A percentile compares a stretch with the other conserved stretches of the same genome.
Conservation (phyloP, 2,888 invertebrate genomes). For the Drosophila siamana region DNA sequence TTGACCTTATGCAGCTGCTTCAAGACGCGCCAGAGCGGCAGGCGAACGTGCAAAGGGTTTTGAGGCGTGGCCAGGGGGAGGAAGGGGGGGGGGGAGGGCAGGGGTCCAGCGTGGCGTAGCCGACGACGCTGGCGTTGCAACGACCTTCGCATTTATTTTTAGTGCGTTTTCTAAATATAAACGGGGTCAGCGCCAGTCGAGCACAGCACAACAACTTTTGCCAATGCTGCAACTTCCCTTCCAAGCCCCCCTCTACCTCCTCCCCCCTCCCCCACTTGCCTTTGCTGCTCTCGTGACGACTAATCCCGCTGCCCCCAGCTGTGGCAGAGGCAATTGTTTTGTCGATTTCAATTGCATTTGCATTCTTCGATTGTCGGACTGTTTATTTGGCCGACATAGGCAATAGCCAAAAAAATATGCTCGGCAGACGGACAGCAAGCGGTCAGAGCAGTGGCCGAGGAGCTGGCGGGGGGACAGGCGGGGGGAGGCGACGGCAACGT, state of each 20-base stretch:
- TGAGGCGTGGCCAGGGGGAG: neutral
- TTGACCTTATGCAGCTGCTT: constrained; percentile 61
- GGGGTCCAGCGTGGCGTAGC: constrained; percentile 36
- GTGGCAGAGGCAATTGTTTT: constrained; percentile 23
- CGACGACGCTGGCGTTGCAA: constrained; percentile 26
- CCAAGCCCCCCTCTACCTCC: neutral
- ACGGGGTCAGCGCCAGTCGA: constrained; percentile 73
- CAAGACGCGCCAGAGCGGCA: neutral
- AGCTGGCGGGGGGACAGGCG: neutral
- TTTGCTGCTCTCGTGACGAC: too few species aligned
- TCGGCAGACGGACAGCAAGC: neutral
- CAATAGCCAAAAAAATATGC: constrained; percentile 19
- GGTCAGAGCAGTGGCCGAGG: neutral
- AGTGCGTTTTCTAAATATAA: constrained; percentile 73
- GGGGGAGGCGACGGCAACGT: neutral
- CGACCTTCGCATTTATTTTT: constrained; percentile 82
- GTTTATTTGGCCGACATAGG: constrained; percentile 23
- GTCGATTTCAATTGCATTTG: constrained; percentile 42
- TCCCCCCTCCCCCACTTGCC: neutral
- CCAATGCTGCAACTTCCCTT: constrained; percentile 29
- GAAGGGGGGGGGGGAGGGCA: neutral
- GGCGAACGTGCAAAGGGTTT: too few species aligned
- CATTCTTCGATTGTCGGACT: constrained; percentile 9
- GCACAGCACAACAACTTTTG: constrained; percentile 30
- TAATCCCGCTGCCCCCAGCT: neutral